Conservation (phyloP, 2,888 invertebrate species). For the Pterostichus madidus region DNA sequence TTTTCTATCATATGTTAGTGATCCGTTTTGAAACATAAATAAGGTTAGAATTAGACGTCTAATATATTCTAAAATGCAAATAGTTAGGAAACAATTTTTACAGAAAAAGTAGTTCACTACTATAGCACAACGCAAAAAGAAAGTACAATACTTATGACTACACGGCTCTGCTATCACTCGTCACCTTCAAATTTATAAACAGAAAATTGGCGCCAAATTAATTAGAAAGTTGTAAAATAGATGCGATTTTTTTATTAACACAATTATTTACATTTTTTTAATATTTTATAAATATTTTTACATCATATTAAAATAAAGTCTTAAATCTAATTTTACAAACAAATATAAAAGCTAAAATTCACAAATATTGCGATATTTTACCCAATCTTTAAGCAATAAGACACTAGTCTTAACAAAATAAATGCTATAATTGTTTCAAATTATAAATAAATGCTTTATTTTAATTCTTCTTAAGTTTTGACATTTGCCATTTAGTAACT, state of each 20-base stretch:
- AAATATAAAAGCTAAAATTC: background rate
- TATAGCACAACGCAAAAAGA: background rate
- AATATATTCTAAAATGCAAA: constrained; percentile 12
- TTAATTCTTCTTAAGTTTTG: constrained; percentile 12
- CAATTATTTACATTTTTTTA: constrained; percentile 33
- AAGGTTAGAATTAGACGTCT: constrained; percentile 32
- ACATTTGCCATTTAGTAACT: constrained; percentile 78
- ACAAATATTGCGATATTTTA: constrained; percentile 26
- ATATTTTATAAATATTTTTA: constrained; percentile 25
- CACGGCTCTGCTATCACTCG: background rate
- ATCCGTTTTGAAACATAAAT: background rate
- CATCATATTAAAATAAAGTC: background rate
- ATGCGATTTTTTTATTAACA: constrained; percentile 2
- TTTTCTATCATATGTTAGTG: background rate
- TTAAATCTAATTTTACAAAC: constrained; percentile 6
- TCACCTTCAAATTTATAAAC: background rate
- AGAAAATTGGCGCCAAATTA: constrained; percentile 11
- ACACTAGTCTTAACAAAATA: constrained; percentile 35
- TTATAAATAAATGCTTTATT: background rate
- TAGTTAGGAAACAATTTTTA: constrained; percentile 7
- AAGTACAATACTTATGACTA: background rate
- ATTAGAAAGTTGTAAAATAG: constrained; percentile 3
- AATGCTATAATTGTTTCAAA: constrained; percentile 12
- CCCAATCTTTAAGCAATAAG: constrained; percentile 25
- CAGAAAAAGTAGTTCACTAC: background rate